Evolutionary conservation across 2,797 vertebrate genomes (phyloP).

Genomic region (Acrossocheilus fasciatus): DNA sequence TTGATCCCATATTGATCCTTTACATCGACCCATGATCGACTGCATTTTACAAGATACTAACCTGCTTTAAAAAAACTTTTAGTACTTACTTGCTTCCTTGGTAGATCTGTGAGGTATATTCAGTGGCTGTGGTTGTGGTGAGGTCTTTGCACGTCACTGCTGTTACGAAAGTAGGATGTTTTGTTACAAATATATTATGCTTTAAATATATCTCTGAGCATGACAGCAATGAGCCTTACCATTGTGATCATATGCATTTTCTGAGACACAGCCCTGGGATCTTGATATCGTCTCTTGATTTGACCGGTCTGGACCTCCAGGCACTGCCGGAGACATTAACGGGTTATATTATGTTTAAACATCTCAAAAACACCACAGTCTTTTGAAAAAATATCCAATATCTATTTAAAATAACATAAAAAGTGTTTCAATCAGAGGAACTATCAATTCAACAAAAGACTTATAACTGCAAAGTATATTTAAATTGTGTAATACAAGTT

Average conservation of each 20-base stretch:
- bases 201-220: neutral
- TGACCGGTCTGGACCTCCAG: slow-evolving; percentile 68
- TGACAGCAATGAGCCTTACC: slow-evolving; percentile 65
- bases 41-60: neutral
- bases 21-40: no score
- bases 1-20: neutral
- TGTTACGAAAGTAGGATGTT: slow-evolving; percentile 54
- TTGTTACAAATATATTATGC: neutral
- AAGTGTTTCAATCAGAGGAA: neutral
- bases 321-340: slow-evolving; percentile 14
- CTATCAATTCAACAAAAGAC: neutral
- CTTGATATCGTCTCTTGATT: slow-evolving; percentile 62
- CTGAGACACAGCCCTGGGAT: slow-evolving; percentile 66
- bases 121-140: slow-evolving; percentile 84
- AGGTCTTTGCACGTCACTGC: slow-evolving; percentile 86
- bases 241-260: slow-evolving; percentile 72
- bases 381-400: neutral
- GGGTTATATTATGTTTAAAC: neutral
- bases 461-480: neutral
- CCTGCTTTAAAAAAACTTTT: slow-evolving; percentile 63
- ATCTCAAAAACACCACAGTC: neutral
- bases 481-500: no score
- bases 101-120: slow-evolving; percentile 95
- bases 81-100: slow-evolving; percentile 90
- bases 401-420: neutral